Base-by-base conservation (phyloP, 2,797 vertebrate species). In the Thunnus albacares region DNA sequence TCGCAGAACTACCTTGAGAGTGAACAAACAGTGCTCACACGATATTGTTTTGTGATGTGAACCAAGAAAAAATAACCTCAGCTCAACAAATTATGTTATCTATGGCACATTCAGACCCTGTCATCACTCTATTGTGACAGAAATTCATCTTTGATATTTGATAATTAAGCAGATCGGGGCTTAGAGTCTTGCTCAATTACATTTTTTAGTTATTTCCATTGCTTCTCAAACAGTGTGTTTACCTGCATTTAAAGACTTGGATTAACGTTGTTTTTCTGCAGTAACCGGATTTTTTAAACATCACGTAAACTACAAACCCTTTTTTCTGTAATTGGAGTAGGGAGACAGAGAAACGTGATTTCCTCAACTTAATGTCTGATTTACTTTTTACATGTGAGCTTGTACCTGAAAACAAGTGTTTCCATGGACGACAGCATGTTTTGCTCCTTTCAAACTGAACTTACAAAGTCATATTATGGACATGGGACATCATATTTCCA, bases 111-210 rank as follows among this genome's bases (percentile, higher is more conserved):
- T 72, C 38, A 59, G 22, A 30, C 10, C 7, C 75, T 56, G 71
- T 78, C 73, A 80, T 82, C 69, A 43, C 22, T 73, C 45, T 51
- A 4, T 67, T 68, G 7, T 30, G 47, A 71, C 63, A 79, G 35
- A 66, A 65, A 68, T 47, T 49, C 20, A 69, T 70, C 38, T 24
- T 3, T 58, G 57, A 51, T 1, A 2, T 20, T 24, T 11, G 52
- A 64, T 35, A 58, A 64, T 38, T n/a, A 24, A 30, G 26, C 38
- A n/a, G 51, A 14, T 49, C 28, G 18, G n/a, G 30, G 6, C 18
- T 30, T 26, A 22, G 13, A 65, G 26, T 62, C 57, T 71, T 53
- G 51, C 56, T 66, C 15, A 59, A 14, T 79, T n/a, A 20, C 11
- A 45, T 18, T 60, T 60, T 33, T 35, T 38, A 13, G 13, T 17